Evolutionary conservation across 2,888 invertebrate genomes (phyloP).

Genomic region (Pegoplata infirma): DNA sequence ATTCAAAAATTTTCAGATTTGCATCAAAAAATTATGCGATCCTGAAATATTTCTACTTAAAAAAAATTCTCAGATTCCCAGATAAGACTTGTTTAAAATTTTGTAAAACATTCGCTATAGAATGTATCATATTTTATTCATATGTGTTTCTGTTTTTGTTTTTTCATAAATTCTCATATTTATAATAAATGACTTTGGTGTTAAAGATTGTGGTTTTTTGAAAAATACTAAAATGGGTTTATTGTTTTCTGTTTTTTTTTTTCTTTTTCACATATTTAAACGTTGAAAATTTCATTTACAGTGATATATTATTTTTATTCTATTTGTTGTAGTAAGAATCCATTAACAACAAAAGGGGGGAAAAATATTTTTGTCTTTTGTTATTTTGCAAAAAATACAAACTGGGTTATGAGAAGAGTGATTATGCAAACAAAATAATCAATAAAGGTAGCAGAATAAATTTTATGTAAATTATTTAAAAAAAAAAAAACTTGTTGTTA

Average conservation of each 20-base stretch:
- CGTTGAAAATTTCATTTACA: not conserved
- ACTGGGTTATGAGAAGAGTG: not conserved
- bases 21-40: too few species aligned
- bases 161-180: conserved; percentile 17
- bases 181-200: conserved; percentile 31
- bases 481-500: not conserved
- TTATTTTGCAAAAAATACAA: not conserved
- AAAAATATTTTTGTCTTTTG: not conserved
- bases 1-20: too few species aligned
- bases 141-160: not conserved
- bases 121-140: not conserved
- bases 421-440: not conserved
- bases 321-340: not conserved
- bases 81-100: too few species aligned
- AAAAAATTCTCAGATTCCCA: too few species aligned
- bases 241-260: not conserved
- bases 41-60: too few species aligned
- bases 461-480: not conserved
- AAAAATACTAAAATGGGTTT: conserved; percentile 1
- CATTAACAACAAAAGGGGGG: not conserved
- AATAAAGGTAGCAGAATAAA: not conserved
- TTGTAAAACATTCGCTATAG: too few species aligned
- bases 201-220: conserved; percentile 23
- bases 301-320: not conserved
- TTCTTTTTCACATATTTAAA: not conserved